These are phyloP conservation scores for Eueides isabella DNA, from an alignment of 1,140 invertebrate species.

Conservation along the genomic window DNA sequence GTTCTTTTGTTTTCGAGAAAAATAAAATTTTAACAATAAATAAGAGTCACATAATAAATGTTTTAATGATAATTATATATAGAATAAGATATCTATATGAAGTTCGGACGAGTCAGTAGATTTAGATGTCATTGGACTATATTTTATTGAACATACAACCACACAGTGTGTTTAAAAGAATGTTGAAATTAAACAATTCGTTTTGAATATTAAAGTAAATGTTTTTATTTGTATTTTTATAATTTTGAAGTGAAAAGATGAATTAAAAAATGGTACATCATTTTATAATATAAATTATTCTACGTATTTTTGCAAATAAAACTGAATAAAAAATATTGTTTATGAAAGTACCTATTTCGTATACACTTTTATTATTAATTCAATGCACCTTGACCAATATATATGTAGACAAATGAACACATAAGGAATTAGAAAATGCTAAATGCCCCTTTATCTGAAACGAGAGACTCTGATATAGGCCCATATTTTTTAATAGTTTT, in stretches of 20 bases:
- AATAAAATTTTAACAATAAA: background rate
- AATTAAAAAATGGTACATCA: background rate
- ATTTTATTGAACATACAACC: background rate
- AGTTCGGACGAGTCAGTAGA: constrained; percentile 14
- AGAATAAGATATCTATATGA: background rate
- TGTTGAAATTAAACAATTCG: background rate
- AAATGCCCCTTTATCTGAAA: background rate
- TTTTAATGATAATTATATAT: background rate
- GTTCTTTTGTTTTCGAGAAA: constrained; percentile 13
- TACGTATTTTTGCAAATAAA: background rate
- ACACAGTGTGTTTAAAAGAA: background rate
- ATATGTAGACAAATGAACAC: background rate
- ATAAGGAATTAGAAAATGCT: background rate
- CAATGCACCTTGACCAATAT: background rate
- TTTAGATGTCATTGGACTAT: constrained; percentile 12
- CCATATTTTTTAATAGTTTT: constrained; percentile 30
- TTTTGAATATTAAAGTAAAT: background rate
- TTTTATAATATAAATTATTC: background rate
- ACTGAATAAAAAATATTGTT: background rate
- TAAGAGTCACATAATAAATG: constrained; percentile 6
- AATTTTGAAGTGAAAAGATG: background rate
- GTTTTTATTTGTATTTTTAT: background rate
- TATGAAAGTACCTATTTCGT: background rate
- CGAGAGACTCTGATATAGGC: constrained; percentile 1
- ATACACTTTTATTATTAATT: background rate